Conservation (phyloP, 2,113 vertebrate species). For the Hemicordylus capensis region DNA sequence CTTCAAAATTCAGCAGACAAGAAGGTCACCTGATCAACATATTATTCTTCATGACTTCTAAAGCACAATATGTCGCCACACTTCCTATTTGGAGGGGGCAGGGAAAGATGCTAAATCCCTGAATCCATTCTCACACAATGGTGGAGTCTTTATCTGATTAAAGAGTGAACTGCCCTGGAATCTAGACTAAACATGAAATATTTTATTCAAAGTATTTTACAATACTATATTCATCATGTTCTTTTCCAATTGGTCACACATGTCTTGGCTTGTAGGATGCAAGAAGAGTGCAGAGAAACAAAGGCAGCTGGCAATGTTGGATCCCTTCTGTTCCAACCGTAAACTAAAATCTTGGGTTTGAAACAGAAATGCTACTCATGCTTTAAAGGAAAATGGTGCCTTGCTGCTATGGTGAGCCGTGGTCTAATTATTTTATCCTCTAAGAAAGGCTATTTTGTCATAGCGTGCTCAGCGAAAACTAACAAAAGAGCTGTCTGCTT, state of each 20-base stretch:
- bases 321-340: background rate
- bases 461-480: slow-evolving; percentile 19
- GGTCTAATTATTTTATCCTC: slow-evolving; percentile 25
- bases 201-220: slow-evolving; percentile 25
- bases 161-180: slow-evolving; percentile 11
- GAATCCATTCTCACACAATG: slow-evolving; percentile 12
- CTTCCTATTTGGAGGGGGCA: background rate
- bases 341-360: background rate
- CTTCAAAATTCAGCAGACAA: background rate
- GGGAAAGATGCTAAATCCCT: background rate
- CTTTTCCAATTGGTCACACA: slow-evolving; percentile 21
- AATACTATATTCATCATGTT: slow-evolving; percentile 15
- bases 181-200: slow-evolving; percentile 30
- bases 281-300: slow-evolving; percentile 6
- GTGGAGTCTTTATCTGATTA: slow-evolving; percentile 17
- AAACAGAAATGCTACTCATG: background rate
- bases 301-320: slow-evolving; percentile 1
- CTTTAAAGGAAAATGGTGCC: background rate
- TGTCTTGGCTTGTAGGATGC: background rate
- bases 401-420: background rate
- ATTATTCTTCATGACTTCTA: background rate
- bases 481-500: slow-evolving; percentile 47
- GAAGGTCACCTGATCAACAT: background rate
- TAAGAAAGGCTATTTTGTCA: slow-evolving; percentile 2
- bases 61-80: background rate